Evolutionary conservation across 1,140 invertebrate genomes (phyloP), one percentile per base, ranked within the genome.

Genomic region (Aphaenogaster rudis): DNA sequence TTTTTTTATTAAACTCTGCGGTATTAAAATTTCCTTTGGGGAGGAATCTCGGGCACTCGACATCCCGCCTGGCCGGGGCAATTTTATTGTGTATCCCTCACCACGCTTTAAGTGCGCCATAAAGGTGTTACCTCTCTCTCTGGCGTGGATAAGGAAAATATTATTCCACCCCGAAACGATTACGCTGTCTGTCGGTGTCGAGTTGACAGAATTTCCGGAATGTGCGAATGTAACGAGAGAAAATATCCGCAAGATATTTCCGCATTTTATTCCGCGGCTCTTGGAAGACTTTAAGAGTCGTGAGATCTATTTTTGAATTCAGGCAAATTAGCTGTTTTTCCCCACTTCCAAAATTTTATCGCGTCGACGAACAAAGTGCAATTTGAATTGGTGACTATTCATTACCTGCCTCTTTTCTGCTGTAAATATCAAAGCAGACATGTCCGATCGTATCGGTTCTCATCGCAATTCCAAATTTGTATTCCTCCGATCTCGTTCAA

Each of bases 1-100:
- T 9, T 67, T 67, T 82, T 59, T 82, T 82, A 82, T 61, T 76
- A 84, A 84, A 84, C 80, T 28, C 67, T 33, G 45, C 80, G 52
- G 42, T 82, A 84, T 84, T 84, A 74, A 84, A 76, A 84, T 74
- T 74, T 76, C 7, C 78, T 57, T 61, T 33, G 42, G 28, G 42
- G 4, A 61, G 45, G 80, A 84, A 74, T 84, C 54, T 61, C 52
- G 67, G 28, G 33, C 63, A 67, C 52, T 57, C 79, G 33, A 21
- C 50, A 13, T 82, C 36, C 17, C 17, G 80, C 1, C 63, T 17
- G 39, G 9, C 15, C 50, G 17, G 17, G 52, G 52, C 67, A 72
- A 59, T 74, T 74, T 61, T 48, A 72, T 82, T 72, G 67, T 36
- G 28, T 21, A 45, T 59, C 67, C 50, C 50, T 57, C 48, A 36